Evolutionary conservation across 1,140 invertebrate genomes (phyloP).

Genomic region (Amphibalanus amphitrite): DNA sequence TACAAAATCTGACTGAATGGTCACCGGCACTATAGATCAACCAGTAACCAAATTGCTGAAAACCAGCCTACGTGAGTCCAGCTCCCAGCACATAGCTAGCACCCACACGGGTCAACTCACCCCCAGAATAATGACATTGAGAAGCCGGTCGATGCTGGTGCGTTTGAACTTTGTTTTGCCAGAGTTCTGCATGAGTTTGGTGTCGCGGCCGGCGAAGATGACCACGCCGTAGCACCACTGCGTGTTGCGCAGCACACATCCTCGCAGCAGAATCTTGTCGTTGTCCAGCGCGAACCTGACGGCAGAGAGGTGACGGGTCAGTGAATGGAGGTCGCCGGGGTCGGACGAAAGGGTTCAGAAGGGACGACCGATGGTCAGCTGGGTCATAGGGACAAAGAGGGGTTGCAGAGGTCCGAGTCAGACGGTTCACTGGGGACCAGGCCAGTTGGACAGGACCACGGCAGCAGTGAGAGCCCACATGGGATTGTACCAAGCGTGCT

Average conservation of each 20-base stretch:
- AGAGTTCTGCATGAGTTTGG: conserved; percentile 99
- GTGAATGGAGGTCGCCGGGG: neutral
- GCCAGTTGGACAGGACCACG: too few relatives aligned
- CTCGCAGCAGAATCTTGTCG: conserved; percentile 80
- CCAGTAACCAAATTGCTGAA: too few relatives aligned
- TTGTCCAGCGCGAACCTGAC: conserved; percentile 69
- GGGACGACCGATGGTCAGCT: neutral
- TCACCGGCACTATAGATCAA: too few relatives aligned
- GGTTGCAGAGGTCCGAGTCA: too few relatives aligned
- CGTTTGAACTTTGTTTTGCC: conserved; percentile 98
- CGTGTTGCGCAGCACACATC: conserved; percentile 84
- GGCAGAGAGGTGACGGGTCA: neutral
- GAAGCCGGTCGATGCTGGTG: conserved; percentile 91
- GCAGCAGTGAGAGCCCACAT: too few relatives aligned
- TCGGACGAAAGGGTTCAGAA: neutral
- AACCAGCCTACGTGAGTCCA: too few relatives aligned
- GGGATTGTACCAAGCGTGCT: too few relatives aligned
- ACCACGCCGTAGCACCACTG: conserved; percentile 96
- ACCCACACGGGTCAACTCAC: conserved; percentile 35
- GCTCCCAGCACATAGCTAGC: too few relatives aligned
- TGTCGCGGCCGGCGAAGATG: conserved; percentile 94
- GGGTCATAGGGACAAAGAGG: neutral
- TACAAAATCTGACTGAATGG: too few relatives aligned
- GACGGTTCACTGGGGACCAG: too few relatives aligned
- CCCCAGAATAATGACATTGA: conserved; percentile 96